Evolutionary conservation across 2,888 invertebrate genomes (phyloP), one percentile per base, ranked within the genome.

Genomic region (Nomada lathburiana): DNA sequence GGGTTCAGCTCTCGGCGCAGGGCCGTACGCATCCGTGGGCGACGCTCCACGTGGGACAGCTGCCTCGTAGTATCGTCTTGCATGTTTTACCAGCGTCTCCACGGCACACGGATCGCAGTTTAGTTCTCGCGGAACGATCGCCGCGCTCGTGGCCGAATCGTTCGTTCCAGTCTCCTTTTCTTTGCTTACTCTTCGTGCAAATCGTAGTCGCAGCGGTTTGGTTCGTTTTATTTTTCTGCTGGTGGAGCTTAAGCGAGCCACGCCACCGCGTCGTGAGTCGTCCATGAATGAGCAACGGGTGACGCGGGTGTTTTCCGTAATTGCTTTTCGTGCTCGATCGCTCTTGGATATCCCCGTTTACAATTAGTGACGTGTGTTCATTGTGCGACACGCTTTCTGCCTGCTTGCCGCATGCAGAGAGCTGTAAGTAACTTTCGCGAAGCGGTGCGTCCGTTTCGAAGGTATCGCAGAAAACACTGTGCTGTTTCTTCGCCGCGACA

Each of bases 31-130:
- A 78, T 81, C 77, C 76, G 80, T 72, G 82, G 83, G 75, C 73
- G 91, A 92, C 91, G 93, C 92, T 90, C 90, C 92, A 92, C 93
- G 92, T 93, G 94, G 94, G 94, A 94, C 82, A 93, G 92, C 82
- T 77, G 76, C 80, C 85, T 82, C 5, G 26, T 90, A 88, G 89
- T 89, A 86, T 86, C 90, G 90, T 80, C 77, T 76, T 74, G 63
- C 63, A 71, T 72, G 83, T 79, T 83, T 79, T 60, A 64, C 60
- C 64, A 44, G 59, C 44, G 71, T 64, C 57, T 53, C 76, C 60
- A 50, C 55, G 44, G 53, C 29, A 59, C 47, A 29, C 55, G 68
- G 57, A 23, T 42, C 63, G 55, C 20, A 18, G 53, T 55, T 73
- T 74, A 80, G 67, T 70, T 64, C 53, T 70, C 71, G 74, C 55